A percentile compares a stretch with the other conserved stretches of the same genome.
Conservation (phyloP, 2,797 vertebrate species). For the Helostoma temminkii region DNA sequence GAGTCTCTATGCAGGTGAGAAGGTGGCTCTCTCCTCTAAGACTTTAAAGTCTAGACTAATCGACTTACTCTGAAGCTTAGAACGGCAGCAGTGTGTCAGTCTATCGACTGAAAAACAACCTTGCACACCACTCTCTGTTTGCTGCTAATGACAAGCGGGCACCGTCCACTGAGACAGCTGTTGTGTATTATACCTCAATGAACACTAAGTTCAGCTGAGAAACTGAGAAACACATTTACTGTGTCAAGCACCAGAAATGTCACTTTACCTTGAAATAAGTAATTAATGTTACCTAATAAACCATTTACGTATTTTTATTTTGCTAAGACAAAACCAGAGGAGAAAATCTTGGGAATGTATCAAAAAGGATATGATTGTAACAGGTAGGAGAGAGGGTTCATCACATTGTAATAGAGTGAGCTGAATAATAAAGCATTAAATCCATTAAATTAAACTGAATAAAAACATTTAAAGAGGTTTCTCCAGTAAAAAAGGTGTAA, state of each 20-base stretch:
- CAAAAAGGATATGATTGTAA: not conserved
- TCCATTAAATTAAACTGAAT: conserved; percentile 11
- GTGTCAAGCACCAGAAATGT: conserved; percentile 8
- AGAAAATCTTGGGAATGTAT: not conserved
- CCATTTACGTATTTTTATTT: too few species aligned
- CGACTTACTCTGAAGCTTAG: conserved; percentile 72
- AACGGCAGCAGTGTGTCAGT: conserved; percentile 68
- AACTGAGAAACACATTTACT: conserved; percentile 7
- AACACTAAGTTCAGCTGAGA: conserved; percentile 16
- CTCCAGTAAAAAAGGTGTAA: conserved; percentile 5
- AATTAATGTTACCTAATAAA: not conserved
- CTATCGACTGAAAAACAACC: conserved; percentile 76
- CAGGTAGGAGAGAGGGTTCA: conserved; percentile 3
- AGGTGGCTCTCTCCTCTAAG: conserved; percentile 54
- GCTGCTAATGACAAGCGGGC: conserved; percentile 59
- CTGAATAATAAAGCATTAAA: not conserved
- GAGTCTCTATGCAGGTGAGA: conserved; percentile 66
- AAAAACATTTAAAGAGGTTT: conserved; percentile 10
- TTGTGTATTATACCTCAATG: conserved; percentile 30
- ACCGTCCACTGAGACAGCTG: conserved; percentile 47
- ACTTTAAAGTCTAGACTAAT: conserved; percentile 80
- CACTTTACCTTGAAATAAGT: not conserved
- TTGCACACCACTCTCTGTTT: conserved; percentile 57
- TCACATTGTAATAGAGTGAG: conserved; percentile 2
- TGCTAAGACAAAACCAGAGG: not conserved